Evolutionary conservation across 1,140 invertebrate species (phyloP), one percentile per base, ranked within the genome.

Genomic region (Lepidurus packardi): DNA sequence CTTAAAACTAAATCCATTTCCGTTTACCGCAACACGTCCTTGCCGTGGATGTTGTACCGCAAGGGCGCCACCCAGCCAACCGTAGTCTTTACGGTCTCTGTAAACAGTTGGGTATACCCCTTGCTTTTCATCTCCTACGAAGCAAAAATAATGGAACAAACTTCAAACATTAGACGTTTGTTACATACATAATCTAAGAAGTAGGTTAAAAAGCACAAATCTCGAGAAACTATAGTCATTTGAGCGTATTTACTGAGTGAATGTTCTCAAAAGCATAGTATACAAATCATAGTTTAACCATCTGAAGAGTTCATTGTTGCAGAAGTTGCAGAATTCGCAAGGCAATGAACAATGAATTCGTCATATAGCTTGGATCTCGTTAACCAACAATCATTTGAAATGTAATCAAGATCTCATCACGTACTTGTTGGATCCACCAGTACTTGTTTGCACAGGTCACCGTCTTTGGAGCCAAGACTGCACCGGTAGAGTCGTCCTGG

Each of bases 401-500:
- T 34, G 34, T 34, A 34, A 34, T 34, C 3, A 34, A 34, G 34
- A 4, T 1, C 1, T 34, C 34, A 21, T 73, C 16, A 79, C 78
- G 24, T 79, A 79, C 74, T 77, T 73, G 53, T 76, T 53, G 79
- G 78, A 73, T 81, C 81, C 43, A 82, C 74, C 8, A 73, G 53
- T 25, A 82, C 43, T 4, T 78, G 43, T 79, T 77, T 44, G 75
- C 81, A 82, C 1, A 42, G 13, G 24, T 81, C 78, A n/a, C 43
- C 65, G 24, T 53, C 73, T 43, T 34, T 47, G 3, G 74, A 43
- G 5, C 78, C 74, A 3, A 82, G 24, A 41, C 43, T 41, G 77
- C 82, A 82, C 11, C 80, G 76, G 77, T 81, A 82, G 8, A 82
- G 25, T 41, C 76, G 80, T 2, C 82, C 82, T 1, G 82, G 82